Evolutionary conservation across 2,797 vertebrate species (phyloP), one percentile per base, ranked within the genome.

Genomic region (Cossypha caffra): DNA sequence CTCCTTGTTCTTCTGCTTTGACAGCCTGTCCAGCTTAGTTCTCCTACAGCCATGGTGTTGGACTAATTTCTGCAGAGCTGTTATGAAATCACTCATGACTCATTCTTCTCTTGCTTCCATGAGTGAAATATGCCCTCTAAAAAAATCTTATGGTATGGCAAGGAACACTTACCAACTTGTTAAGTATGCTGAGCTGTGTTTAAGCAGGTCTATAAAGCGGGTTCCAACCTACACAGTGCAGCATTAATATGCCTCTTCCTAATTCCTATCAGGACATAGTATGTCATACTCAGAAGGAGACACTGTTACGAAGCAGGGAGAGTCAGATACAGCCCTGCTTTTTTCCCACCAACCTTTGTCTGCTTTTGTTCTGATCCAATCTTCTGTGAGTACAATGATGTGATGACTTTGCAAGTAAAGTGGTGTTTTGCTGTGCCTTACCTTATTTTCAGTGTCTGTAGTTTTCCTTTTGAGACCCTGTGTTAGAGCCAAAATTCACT

Each of bases 11-110:
- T 20, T 57, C 62, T 48, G 45, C 50, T 96, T 52, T 90, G 38
- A 88, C 61, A 61, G 76, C 59, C 40, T 83, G 57, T 94, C 31
- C 25, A 16, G 37, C 19, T 78, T 77, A 77, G 42, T 75, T 90
- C 66, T 95, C 54, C 61, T 54, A 31, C 50, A 75, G 35, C 37
- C 38, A 3, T 48, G 47, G 35, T 62, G 43, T 21, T 84, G 43
- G 73, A 68, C 31, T 93, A 58, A 81, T 77, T 91, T 94, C 50
- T 88, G 50, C 31, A 61, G 42, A 58, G 26, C 62, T 75, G n/a
- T 95, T 95, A n/a, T 17, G 73, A 68, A 95, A 84, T 80, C 13
- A 24, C 47, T 94, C 42, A 40, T 88, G 82, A 95, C 64, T 93
- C 87, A 91, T 75, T 86, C 31, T 67, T 87, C 43, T 90, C 42